A percentile compares a stretch with the other conserved stretches of the same genome.
phyloP scores from a whole-genome alignment of 2,113 vertebrate genomes.

The Ceyx margarethae region DNA sequence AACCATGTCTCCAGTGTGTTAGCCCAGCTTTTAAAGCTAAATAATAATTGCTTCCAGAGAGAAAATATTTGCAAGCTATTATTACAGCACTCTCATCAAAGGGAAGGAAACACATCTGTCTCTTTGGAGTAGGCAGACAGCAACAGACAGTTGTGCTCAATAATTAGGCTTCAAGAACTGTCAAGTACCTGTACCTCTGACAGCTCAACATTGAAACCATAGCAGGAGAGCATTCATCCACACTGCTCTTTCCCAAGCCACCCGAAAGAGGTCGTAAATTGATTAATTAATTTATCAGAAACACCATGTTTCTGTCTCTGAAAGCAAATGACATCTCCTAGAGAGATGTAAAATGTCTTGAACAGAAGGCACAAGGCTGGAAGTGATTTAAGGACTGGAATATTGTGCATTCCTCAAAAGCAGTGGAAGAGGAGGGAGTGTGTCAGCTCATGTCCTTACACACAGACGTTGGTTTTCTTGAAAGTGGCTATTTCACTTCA shows the following conservation, averaged over 20 bases:
- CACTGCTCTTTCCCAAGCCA: background rate
- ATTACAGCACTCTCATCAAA: conserved; percentile 14
- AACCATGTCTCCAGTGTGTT: conserved; percentile 5
- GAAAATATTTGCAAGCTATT: conserved; percentile 50
- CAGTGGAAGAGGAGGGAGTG: background rate
- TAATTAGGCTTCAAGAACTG: background rate
- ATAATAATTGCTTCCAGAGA: conserved; percentile 39
- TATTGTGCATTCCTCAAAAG: background rate
- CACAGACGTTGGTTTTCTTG: background rate
- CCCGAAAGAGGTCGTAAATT: background rate
- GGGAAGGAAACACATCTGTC: conserved; percentile 10
- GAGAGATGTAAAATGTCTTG: background rate
- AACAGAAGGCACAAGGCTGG: background rate
- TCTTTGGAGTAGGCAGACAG: background rate
- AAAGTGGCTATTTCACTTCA: background rate
- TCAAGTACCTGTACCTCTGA: background rate
- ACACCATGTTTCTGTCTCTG: background rate
- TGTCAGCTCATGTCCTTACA: background rate
- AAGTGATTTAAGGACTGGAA: background rate
- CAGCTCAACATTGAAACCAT: background rate
- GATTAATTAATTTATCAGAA: conserved; percentile 9
- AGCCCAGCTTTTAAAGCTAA: conserved; percentile 53
- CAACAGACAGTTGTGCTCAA: background rate
- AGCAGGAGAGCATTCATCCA: background rate
- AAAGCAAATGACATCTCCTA: background rate